phyloP scores from a whole-genome alignment of 2,113 vertebrate species.

The Tor tambroides region DNA sequence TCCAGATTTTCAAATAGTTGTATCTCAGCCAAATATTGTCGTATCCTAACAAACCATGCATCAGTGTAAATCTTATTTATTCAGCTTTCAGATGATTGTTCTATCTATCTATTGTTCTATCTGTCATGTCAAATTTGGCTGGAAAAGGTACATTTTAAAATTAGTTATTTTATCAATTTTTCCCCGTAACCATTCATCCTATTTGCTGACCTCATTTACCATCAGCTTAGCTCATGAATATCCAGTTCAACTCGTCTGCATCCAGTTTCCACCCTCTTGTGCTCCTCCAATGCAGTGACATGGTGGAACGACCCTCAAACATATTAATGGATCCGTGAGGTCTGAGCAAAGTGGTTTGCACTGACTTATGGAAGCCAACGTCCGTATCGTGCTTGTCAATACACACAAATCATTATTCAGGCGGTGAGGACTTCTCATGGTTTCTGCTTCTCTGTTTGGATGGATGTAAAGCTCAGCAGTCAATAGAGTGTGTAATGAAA shows the following conservation, averaged over 20 bases:
- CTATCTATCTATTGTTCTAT: background rate
- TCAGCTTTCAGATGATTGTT: no score
- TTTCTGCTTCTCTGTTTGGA: conserved; percentile 69
- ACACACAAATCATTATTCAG: conserved; percentile 20
- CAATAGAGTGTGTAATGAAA: conserved; percentile 75
- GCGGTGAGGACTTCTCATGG: conserved; percentile 1
- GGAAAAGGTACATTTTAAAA: background rate
- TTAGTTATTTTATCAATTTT: background rate
- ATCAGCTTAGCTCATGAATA: background rate
- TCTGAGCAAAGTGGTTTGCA: background rate
- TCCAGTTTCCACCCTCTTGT: background rate
- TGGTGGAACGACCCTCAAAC: background rate
- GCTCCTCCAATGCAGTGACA: background rate
- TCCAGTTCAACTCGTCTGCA: background rate
- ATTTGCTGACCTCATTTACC: background rate
- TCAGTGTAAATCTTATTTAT: no score
- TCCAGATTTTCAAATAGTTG: no score
- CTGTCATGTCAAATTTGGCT: background rate
- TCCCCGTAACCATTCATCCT: background rate
- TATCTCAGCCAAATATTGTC: no score
- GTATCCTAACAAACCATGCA: no score
- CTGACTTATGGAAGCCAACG: background rate
- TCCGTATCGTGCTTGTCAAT: conserved; percentile 16
- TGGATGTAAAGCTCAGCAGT: conserved; percentile 69
- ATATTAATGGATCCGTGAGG: background rate